Evolutionary conservation across 2,888 invertebrate species (phyloP).

Genomic region (Acronicta psi): DNA sequence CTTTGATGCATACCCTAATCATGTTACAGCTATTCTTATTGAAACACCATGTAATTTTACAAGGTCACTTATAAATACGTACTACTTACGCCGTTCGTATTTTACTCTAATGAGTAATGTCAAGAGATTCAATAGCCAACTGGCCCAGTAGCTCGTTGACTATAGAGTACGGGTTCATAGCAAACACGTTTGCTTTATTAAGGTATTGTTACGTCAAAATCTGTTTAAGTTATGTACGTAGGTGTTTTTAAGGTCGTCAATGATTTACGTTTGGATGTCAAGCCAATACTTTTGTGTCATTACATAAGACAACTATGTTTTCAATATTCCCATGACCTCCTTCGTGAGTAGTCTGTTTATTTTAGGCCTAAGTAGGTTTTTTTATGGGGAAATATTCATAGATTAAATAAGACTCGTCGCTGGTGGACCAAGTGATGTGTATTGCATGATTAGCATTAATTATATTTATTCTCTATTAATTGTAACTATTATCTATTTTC

Average conservation of each 20-base stretch:
- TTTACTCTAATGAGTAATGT: conserved; percentile 13
- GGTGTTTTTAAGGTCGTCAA: conserved; percentile 55
- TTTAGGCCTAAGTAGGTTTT: conserved; percentile 8
- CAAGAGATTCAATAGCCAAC: conserved; percentile 14
- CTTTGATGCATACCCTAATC: conserved; percentile 35
- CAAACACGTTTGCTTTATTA: conserved; percentile 49
- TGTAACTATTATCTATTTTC: too few species aligned
- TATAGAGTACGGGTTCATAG: conserved; percentile 12
- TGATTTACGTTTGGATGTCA: conserved; percentile 41
- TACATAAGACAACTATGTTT: conserved; percentile 31
- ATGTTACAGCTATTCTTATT: conserved; percentile 34
- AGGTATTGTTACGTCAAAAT: conserved; percentile 53
- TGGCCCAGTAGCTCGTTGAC: conserved; percentile 13
- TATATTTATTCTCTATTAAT: too few species aligned
- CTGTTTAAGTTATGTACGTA: conserved; percentile 43
- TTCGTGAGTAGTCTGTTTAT: conserved; percentile 37
- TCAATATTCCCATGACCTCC: conserved; percentile 51
- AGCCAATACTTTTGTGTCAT: conserved; percentile 51
- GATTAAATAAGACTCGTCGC: not conserved
- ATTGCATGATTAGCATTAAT: not conserved
- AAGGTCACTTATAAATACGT: conserved; percentile 23
- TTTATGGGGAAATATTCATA: conserved; percentile 1
- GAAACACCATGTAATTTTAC: conserved; percentile 32
- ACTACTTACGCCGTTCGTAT: conserved; percentile 5
- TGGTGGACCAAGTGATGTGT: too few species aligned